These are phyloP conservation scores for Ptychochromis oligacanthus DNA, from an alignment of 2,113 vertebrate species.

Conservation along the genomic window DNA sequence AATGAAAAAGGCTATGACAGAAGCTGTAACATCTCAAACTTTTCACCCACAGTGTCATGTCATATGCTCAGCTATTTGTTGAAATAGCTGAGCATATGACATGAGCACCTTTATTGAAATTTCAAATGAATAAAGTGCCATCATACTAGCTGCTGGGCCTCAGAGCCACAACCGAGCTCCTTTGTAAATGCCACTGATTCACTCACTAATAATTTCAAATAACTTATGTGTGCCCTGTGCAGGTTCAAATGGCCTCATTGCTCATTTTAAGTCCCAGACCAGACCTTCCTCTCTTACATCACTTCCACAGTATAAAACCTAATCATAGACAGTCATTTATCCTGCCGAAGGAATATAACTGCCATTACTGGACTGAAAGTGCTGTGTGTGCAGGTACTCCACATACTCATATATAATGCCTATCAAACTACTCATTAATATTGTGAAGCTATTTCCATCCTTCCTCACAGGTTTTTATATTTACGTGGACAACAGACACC, in stretches of 20 bases:
- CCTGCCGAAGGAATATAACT: constrained; percentile 46
- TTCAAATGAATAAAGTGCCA: constrained; percentile 14
- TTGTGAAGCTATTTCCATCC: constrained; percentile 42
- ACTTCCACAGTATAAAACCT: constrained; percentile 42
- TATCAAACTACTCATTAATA: constrained; percentile 70
- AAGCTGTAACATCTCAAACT: no score
- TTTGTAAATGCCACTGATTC: constrained; percentile 58
- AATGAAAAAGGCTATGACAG: no score
- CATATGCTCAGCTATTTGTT: not conserved
- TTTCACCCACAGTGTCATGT: no score
- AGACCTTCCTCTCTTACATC: constrained; percentile 51
- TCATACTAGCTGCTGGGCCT: constrained; percentile 4
- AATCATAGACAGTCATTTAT: constrained; percentile 59
- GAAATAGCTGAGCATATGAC: not conserved
- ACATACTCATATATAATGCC: constrained; percentile 52
- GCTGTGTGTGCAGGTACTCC: constrained; percentile 63
- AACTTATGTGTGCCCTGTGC: constrained; percentile 53
- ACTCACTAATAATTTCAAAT: constrained; percentile 59
- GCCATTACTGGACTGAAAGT: constrained; percentile 53
- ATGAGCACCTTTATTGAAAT: constrained; percentile 12
- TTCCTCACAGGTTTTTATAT: not conserved
- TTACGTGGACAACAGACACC: not conserved
- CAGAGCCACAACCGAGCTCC: constrained; percentile 21
- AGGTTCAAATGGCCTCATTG: constrained; percentile 54
- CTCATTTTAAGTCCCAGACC: constrained; percentile 44